Conservation (phyloP, 2,113 vertebrate genomes). For the Pygoscelis antarcticus region DNA sequence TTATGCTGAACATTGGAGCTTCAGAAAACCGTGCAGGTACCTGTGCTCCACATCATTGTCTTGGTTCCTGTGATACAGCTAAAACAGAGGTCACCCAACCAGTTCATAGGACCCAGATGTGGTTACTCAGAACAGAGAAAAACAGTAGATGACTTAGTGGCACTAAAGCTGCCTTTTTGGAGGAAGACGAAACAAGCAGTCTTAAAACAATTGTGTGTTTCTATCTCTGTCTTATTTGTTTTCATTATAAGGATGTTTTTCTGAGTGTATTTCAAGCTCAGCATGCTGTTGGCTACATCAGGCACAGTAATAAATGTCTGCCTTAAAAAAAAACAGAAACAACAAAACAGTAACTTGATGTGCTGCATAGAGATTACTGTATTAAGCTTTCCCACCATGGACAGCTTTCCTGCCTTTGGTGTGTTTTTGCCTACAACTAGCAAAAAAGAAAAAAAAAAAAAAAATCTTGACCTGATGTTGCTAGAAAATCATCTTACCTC, state of each 20-base stretch:
- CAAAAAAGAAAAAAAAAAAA: neutral
- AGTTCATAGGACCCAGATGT: neutral
- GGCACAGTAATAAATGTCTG: neutral
- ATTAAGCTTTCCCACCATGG: neutral
- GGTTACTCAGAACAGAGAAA: neutral
- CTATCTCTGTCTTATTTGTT: neutral
- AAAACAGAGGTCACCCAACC: neutral
- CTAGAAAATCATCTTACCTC: neutral
- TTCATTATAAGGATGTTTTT: neutral
- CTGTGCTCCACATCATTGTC: neutral
- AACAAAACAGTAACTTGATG: neutral
- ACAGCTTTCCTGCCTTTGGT: neutral
- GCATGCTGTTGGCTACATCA: neutral
- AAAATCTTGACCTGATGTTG: neutral
- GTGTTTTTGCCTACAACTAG: neutral
- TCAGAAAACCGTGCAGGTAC: neutral
- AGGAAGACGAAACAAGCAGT: neutral
- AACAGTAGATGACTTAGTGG: neutral
- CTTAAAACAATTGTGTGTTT: neutral
- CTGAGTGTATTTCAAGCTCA: neutral
- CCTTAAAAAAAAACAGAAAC: neutral
- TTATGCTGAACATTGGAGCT: neutral
- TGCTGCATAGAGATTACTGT: neutral
- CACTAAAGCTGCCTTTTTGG: neutral
- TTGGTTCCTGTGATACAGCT: neutral